phyloP scores from a whole-genome alignment of 2,797 vertebrate species.

The Kryptolebias ocellatus region DNA sequence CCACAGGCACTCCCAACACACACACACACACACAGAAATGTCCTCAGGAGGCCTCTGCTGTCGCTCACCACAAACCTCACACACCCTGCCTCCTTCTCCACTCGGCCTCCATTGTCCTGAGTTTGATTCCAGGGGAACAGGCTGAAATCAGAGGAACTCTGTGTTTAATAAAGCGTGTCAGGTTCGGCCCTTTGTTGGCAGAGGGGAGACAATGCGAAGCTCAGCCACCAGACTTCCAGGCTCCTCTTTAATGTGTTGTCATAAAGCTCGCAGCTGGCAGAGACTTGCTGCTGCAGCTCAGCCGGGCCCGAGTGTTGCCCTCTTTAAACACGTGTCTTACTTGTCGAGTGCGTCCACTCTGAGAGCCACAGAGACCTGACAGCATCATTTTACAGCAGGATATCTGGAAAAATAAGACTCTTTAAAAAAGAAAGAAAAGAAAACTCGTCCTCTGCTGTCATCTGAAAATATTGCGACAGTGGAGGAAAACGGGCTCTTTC shows the following conservation, averaged over 20 bases:
- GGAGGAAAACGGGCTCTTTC: slow-evolving; percentile 29
- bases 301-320: slow-evolving; percentile 44
- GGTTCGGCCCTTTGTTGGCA: slow-evolving; percentile 68
- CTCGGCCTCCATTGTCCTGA: slow-evolving; percentile 58
- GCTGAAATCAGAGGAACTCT: slow-evolving; percentile 60
- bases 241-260: slow-evolving; percentile 82
- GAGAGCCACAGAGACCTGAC: slow-evolving; percentile 58
- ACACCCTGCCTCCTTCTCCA: slow-evolving; percentile 35
- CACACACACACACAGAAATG: slow-evolving; percentile 42
- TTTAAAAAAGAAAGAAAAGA: slow-evolving; percentile 40
- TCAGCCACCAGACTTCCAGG: slow-evolving; percentile 72
- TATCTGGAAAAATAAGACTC: slow-evolving; percentile 36
- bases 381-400: slow-evolving; percentile 50
- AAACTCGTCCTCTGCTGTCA: slow-evolving; percentile 48
- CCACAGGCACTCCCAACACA: slow-evolving; percentile 59
- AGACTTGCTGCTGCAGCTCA: slow-evolving; percentile 47
- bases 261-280: slow-evolving; percentile 80
- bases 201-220: slow-evolving; percentile 63
- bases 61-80: slow-evolving; percentile 54
- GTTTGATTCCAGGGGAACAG: slow-evolving; percentile 55
- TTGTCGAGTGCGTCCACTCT: slow-evolving; percentile 50
- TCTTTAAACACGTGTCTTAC: slow-evolving; percentile 45
- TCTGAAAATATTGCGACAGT: slow-evolving; percentile 32
- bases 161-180: slow-evolving; percentile 68
- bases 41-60: slow-evolving; percentile 54